Evolutionary conservation across 2,797 vertebrate genomes (phyloP), one percentile per base, ranked within the genome.

Genomic region (Sebastes minor): DNA sequence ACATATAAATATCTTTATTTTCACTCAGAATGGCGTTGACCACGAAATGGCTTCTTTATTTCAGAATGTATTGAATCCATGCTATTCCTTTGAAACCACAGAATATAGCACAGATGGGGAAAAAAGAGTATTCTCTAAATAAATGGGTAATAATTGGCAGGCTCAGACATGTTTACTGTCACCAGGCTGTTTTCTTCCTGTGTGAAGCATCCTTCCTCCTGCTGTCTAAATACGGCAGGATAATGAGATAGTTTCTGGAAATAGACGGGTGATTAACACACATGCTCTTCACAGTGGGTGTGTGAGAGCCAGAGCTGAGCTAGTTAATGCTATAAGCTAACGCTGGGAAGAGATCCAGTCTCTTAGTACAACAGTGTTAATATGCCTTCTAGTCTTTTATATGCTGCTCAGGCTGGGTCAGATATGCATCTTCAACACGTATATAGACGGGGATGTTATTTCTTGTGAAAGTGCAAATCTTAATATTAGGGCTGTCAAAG

Each of bases 231-330:
- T 91, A 91, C 89, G 88, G 87, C 85, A 79, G 85, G 71, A 78
- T 94, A 93, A 95, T 95, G 86, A 94, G 88, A 82, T 85, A 32
- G 33, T 82, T 85, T 88, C 92, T 74, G 72, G 71, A 95, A 94
- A 94, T 94, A 95, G 93, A 89, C 81, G 30, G 74, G 75, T 91
- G 91, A 94, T 94, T 92, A 93, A 60, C 85, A 78, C 78, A 42
- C 32, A 46, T 68, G 78, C 74, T 88, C 53, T 20, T 78, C 74
- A 38, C 78, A 85, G 75, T 46, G 42, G 6, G 42, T 20, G 42
- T 22, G 60, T 72, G 68, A 82, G 74, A 56, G 35, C 13, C 76
- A 56, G 71, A 71, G 83, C 80, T 64, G 71, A 78, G 87, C 57
- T 81, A 57, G 83, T 87, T 91, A 90, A 91, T 87, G 86, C 88